Evolutionary conservation across 2,113 vertebrate genomes (phyloP).

Genomic region (Microtus montanus): DNA sequence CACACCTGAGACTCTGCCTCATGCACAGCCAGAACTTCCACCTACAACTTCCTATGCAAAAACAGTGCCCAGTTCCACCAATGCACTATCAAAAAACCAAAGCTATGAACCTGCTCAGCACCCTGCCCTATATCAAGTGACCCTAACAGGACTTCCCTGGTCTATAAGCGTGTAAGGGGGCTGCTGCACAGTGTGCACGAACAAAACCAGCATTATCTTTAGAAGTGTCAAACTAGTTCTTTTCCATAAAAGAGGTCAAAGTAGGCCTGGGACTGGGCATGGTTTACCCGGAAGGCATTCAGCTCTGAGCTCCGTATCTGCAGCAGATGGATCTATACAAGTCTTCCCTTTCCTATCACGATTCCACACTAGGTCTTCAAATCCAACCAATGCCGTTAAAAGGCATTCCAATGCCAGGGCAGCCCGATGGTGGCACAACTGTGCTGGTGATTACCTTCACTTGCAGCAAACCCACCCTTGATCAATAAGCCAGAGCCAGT

Average conservation of each 20-base stretch:
- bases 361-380: background rate
- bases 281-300: background rate
- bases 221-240: background rate
- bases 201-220: background rate
- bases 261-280: accelerated
- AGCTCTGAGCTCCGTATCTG: background rate
- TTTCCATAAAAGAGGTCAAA: background rate
- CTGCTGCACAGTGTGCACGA: background rate
- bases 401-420: background rate
- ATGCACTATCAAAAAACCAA: background rate
- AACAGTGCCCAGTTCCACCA: background rate
- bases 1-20: background rate
- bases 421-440: background rate
- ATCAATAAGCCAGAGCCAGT: background rate
- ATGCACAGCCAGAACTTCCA: background rate
- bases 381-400: constrained; percentile 8
- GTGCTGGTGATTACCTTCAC: background rate
- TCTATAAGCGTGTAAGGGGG: background rate
- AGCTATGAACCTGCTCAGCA: background rate
- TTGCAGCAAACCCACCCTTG: background rate
- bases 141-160: background rate
- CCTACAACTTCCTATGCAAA: background rate
- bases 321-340: background rate
- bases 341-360: background rate
- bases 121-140: background rate